Evolutionary conservation across 2,888 invertebrate genomes (phyloP), one percentile per base, ranked within the genome.

Genomic region (Anorthoa munda): DNA sequence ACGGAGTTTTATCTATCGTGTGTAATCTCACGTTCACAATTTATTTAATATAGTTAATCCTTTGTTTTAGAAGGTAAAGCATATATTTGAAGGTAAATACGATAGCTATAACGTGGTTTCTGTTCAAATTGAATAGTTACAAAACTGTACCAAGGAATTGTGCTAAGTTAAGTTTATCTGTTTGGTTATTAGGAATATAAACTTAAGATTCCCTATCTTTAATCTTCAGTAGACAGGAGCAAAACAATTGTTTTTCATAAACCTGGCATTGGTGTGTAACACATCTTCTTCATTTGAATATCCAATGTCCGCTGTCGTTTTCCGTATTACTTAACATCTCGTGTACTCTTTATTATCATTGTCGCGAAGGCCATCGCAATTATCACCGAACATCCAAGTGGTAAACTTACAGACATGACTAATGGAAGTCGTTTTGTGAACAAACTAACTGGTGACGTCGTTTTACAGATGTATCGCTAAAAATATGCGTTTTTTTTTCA

Each of bases 301-400:
- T 77, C 53, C 68, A 77, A 72, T 64, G 46, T 73, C 46, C 45
- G 12, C 59, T 51, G 58, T 61, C 48, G 64, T 79, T 77, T 82
- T 75, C 64, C 58, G 55, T 74, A 75, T 83, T 82, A 77, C 75
- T 71, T 71, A 76, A 85, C 67, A 78, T 86, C 78, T 84, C 82
- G 58, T 73, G 75, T 83, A 79, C 68, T 82, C 63, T 79, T 68
- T 80, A 79, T 86, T 79, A 85, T 86, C 83, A 85, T 78, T 76
- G 86, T 85, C 81, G 70, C 75, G 90, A 93, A 93, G 93, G 94
- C 81, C 91, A 84, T 84, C 78, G 84, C 84, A 91, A 93, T 94
- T 94, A 94, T 90, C 92, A 89, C 88, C 74, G 66, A 64, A 66
- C 76, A 69, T 79, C 83, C 80, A 90, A 90, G 90, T 93, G 89